phyloP scores from a whole-genome alignment of 2,888 invertebrate genomes.

The Galeopsomyia nigrocyanea region DNA sequence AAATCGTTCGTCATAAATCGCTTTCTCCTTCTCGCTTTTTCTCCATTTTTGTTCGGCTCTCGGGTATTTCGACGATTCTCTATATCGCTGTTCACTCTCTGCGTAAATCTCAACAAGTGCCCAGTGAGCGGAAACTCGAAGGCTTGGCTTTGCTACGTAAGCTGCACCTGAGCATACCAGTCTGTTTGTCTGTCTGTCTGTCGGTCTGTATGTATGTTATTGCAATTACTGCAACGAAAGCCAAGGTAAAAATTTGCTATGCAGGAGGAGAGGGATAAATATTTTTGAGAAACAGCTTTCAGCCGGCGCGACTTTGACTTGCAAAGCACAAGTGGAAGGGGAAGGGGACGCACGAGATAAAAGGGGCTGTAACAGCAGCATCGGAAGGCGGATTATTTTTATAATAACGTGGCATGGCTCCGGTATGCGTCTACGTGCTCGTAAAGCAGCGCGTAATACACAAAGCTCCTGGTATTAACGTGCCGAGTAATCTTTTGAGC shows the following conservation, averaged over 20 bases:
- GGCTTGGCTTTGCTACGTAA: too few species aligned
- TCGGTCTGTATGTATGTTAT: too few species aligned
- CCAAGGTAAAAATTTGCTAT: too few species aligned
- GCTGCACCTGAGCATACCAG: too few species aligned
- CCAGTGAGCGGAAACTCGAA: not conserved
- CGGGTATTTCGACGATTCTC: conserved; percentile 51
- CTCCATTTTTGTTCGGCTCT: conserved; percentile 55
- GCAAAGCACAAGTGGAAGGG: conserved; percentile 1
- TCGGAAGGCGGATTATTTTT: conserved; percentile 51
- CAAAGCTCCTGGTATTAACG: conserved; percentile 54
- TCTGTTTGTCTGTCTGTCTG: too few species aligned
- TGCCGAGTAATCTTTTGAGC: conserved; percentile 54
- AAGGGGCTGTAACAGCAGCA: not conserved
- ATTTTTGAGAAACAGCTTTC: conserved; percentile 24
- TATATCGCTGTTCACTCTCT: conserved; percentile 28
- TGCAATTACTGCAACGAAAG: too few species aligned
- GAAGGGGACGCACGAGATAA: too few species aligned
- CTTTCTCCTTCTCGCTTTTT: too few species aligned
- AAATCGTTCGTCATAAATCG: conserved; percentile 65
- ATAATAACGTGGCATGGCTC: conserved; percentile 49
- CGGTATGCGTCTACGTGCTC: conserved; percentile 3
- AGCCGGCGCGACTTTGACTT: conserved; percentile 28
- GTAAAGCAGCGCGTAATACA: conserved; percentile 37
- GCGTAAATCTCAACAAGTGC: conserved; percentile 35
- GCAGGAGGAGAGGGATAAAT: not conserved